A percentile compares a stretch with the other conserved stretches of the same genome.
Conservation (phyloP, 92 coral and sea anemone species). For the Muricea muricata region DNA sequence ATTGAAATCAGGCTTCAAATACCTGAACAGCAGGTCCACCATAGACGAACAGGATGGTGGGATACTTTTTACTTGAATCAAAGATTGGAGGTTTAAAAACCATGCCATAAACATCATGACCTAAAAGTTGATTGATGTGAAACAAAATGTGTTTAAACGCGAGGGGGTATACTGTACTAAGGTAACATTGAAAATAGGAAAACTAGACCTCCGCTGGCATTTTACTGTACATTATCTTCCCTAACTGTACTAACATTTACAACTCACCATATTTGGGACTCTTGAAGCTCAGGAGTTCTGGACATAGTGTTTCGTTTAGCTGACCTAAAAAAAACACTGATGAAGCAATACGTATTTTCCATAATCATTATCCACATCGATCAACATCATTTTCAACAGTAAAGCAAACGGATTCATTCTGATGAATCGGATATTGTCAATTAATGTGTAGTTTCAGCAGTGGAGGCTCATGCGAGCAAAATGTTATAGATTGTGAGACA, state of each 20-base stretch:
- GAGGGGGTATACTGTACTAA: too few species aligned
- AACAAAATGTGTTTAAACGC: too few species aligned
- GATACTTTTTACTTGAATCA: constrained; percentile 83
- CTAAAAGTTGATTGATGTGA: constrained; percentile 38
- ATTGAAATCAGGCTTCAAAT: too few species aligned
- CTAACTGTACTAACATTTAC: not conserved
- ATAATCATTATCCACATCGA: too few species aligned
- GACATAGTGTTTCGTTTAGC: constrained; percentile 72
- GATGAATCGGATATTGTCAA: too few species aligned
- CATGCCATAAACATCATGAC: constrained; percentile 91
- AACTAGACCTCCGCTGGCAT: not conserved
- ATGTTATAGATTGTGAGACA: too few species aligned
- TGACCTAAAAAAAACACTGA: constrained; percentile 48
- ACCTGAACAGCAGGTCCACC: constrained; percentile 99
- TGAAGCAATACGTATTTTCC: not conserved
- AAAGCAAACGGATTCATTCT: too few species aligned
- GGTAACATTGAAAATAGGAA: too few species aligned
- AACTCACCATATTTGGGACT: constrained; percentile 84
- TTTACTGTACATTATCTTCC: not conserved
- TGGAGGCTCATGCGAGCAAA: too few species aligned
- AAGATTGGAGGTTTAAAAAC: constrained; percentile 84
- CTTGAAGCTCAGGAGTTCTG: constrained; percentile 79
- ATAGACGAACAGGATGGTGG: constrained; percentile 88
- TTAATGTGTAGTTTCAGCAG: too few species aligned
- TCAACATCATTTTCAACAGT: too few species aligned